Base-by-base conservation (phyloP, 2,797 vertebrate species). In the Pangasius djambal region DNA sequence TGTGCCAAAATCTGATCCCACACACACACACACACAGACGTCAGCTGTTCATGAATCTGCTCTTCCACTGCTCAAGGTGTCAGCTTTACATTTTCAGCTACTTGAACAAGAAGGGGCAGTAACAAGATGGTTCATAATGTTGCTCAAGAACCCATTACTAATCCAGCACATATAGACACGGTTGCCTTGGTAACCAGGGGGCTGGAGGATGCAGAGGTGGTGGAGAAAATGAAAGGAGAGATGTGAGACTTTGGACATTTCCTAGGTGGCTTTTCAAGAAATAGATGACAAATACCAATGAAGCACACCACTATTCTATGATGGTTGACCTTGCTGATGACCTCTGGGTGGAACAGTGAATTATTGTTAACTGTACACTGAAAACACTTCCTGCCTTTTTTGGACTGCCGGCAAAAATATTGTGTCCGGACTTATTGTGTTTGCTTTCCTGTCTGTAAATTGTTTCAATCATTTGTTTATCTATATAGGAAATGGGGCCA, bases 111-210 rank as follows among this genome's bases (percentile, higher is more conserved):
- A 8, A 81, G 3, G 7, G 15, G 70, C 37, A 18, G 87, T 88
- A 85, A 89, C 85, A 85, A 88, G 87, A 78, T 57, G 40, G 78
- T 85, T 87, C 69, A 86, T 85, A 70, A 83, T 70, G 40, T 88
- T 37, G 82, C 84, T 67, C 31, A 20, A 57, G 69, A 69, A 70
- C 37, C 48, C 78, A 87, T 78, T 86, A 88, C 72, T 86, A 65
- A 89, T 85, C 81, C 84, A 87, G 87, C 85, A 88, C 70, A 59
- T 85, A 88, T 34, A 72, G 88, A 87, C 59, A 34, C 15, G 78
- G 88, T 92, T 88, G 86, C 89, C 89, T 87, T 89, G 88, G 91
- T 37, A 88, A 92, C 89, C 85, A 85, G 87, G 88, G 86, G 85
- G 69, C 67, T 74, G 22, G 72, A 85, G 72, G 6, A 69, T 70